Conservation (phyloP, 2,113 vertebrate genomes). For the Drymodes brunneopygia region DNA sequence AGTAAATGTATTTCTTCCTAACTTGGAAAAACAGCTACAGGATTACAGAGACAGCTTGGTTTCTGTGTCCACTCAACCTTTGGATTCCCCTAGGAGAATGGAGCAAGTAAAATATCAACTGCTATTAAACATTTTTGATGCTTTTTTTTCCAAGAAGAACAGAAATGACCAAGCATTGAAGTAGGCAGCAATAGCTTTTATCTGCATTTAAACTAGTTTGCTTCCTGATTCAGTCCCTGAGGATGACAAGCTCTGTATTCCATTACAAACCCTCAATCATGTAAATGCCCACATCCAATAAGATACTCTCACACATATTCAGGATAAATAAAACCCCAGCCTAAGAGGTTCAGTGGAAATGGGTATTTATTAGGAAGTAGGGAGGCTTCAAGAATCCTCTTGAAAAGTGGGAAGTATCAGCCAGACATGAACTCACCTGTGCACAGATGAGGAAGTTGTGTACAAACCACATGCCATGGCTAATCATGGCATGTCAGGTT, state of each 20-base stretch:
- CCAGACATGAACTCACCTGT: background rate
- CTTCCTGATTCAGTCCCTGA: background rate
- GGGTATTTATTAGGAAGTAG: background rate
- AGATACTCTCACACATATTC: background rate
- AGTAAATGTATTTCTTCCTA: background rate
- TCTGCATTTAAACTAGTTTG: background rate
- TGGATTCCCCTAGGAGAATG: background rate
- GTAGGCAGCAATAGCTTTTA: background rate
- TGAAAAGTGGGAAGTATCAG: background rate
- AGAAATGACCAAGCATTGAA: background rate
- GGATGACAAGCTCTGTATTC: conserved; percentile 45
- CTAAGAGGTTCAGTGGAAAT: background rate
- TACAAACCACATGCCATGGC: background rate
- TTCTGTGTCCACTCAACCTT: background rate
- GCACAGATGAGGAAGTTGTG: background rate
- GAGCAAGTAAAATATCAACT: background rate
- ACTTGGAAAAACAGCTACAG: background rate
- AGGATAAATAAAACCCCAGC: background rate
- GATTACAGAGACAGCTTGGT: background rate
- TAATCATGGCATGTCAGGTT: background rate
- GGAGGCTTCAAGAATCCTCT: background rate
- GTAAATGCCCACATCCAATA: background rate
- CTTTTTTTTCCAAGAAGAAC: background rate
- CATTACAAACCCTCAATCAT: conserved; percentile 44
- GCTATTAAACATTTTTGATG: background rate